Evolutionary conservation across 2,888 invertebrate species (phyloP).

Genomic region (Stenodera caucasica): DNA sequence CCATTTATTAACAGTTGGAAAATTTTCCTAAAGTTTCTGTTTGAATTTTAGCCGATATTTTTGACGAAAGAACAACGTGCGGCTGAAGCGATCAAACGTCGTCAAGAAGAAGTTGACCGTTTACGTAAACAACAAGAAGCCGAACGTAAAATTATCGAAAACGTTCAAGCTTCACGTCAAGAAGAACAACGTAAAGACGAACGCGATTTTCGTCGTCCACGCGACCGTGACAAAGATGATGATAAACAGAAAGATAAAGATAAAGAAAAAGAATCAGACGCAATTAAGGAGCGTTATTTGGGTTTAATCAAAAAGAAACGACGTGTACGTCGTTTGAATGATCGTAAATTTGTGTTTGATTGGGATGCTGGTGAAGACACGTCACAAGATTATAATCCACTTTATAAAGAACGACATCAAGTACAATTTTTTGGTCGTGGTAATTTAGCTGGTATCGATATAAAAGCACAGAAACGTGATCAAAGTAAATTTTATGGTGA

Average conservation of each 20-base stretch:
- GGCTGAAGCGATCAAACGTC: constrained; percentile 81
- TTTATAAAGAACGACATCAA: constrained; percentile 96
- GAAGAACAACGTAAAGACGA: constrained; percentile 50
- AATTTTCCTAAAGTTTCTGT: not conserved
- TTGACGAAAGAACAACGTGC: constrained; percentile 94
- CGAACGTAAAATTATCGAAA: constrained; percentile 56
- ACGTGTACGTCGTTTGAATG: constrained; percentile 89
- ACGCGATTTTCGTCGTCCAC: constrained; percentile 52
- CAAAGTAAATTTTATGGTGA: constrained; percentile 98
- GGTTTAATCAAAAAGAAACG: constrained; percentile 93
- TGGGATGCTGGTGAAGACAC: constrained; percentile 99
- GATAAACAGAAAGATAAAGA: constrained; percentile 71
- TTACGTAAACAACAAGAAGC: constrained; percentile 73
- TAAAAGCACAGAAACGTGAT: constrained; percentile 93
- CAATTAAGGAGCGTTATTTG: constrained; percentile 93
- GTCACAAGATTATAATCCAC: constrained; percentile 92
- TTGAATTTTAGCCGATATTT: constrained; percentile 76
- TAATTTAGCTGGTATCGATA: constrained; percentile 97
- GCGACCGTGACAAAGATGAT: constrained; percentile 58
- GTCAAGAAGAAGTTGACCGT: constrained; percentile 87
- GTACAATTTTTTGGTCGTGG: constrained; percentile 98
- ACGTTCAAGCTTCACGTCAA: constrained; percentile 43
- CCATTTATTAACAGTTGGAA: not conserved
- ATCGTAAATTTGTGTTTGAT: constrained; percentile 99
- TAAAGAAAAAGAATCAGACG: constrained; percentile 90